These are phyloP conservation scores for Eupithecia abbreviata DNA, from an alignment of 2,888 invertebrate species.

Conservation along the genomic window DNA sequence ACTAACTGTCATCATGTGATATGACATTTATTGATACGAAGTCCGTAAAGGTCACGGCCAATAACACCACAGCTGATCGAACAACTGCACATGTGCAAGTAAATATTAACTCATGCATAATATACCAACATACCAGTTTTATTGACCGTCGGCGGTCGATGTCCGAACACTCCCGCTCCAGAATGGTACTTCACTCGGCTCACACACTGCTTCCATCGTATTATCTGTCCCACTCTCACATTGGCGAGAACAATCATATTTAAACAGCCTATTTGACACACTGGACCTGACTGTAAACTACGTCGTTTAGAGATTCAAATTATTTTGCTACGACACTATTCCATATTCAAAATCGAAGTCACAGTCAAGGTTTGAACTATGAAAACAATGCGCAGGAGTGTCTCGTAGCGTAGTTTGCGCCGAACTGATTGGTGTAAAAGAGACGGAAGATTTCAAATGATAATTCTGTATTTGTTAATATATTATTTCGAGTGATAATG, in stretches of 20 bases:
- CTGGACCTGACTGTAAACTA: background rate
- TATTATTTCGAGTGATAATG: slow-evolving; percentile 31
- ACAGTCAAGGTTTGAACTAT: slow-evolving; percentile 60
- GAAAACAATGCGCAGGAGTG: slow-evolving; percentile 67
- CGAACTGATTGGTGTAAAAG: slow-evolving; percentile 53
- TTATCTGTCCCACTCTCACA: slow-evolving; percentile 63
- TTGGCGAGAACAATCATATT: slow-evolving; percentile 65
- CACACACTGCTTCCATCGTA: slow-evolving; percentile 57
- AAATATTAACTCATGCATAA: background rate
- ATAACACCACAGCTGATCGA: background rate
- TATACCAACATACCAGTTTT: slow-evolving; percentile 66
- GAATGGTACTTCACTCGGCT: slow-evolving; percentile 78
- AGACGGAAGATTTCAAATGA: slow-evolving; percentile 39
- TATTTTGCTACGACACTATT: slow-evolving; percentile 50
- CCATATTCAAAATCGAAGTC: slow-evolving; percentile 43
- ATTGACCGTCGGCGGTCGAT: slow-evolving; percentile 73
- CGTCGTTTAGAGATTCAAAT: background rate
- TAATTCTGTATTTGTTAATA: slow-evolving; percentile 39
- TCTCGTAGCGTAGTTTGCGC: slow-evolving; percentile 47
- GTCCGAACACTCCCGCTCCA: slow-evolving; percentile 84
- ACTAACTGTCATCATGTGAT: too few species aligned
- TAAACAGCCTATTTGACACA: slow-evolving; percentile 33
- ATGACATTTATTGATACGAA: background rate
- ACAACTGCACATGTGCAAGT: background rate
- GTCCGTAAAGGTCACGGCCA: background rate